Percentiles rank a stretch among this genome's conserved stretches.
These are phyloP conservation scores for Ophion costatus DNA, from an alignment of 2,888 invertebrate genomes.

Conservation along the genomic window DNA sequence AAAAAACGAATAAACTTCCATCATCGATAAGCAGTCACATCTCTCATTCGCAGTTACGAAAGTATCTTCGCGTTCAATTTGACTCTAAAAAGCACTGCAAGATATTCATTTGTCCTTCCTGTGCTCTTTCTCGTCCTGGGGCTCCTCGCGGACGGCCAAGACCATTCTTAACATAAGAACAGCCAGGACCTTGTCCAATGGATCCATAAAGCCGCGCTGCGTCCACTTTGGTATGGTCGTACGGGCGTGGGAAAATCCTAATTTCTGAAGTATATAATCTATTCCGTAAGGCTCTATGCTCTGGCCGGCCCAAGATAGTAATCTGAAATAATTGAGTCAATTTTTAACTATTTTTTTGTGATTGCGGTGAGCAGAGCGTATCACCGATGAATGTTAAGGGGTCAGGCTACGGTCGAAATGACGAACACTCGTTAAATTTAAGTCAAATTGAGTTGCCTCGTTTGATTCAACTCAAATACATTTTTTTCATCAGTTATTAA, in stretches of 20 bases:
- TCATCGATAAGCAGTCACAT: conserved; percentile 6
- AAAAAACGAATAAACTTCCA: conserved; percentile 22
- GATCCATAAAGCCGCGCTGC: conserved; percentile 99
- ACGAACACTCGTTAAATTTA: background rate
- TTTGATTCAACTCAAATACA: no score
- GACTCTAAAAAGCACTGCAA: background rate
- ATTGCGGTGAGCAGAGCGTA: background rate
- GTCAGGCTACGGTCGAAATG: background rate
- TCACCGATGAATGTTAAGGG: background rate
- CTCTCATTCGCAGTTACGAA: conserved; percentile 21
- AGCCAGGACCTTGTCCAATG: conserved; percentile 95
- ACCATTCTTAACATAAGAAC: conserved; percentile 91
- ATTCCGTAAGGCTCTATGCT: conserved; percentile 99
- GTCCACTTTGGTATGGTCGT: conserved; percentile 99
- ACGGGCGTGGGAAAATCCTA: conserved; percentile 98
- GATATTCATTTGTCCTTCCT: conserved; percentile 76
- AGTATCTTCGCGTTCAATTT: conserved; percentile 18
- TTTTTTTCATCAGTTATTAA: no score
- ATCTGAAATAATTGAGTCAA: conserved; percentile 80
- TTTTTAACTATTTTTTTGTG: background rate
- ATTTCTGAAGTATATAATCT: conserved; percentile 98
- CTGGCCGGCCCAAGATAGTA: conserved; percentile 96
- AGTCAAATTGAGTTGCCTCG: no score
- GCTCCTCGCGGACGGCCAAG: conserved; percentile 82
- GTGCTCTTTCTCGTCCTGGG: conserved; percentile 77